A percentile compares a stretch with the other conserved stretches of the same genome.
These are phyloP conservation scores for Gobio gobio DNA, from an alignment of 2,113 vertebrate genomes.

Conservation along the genomic window DNA sequence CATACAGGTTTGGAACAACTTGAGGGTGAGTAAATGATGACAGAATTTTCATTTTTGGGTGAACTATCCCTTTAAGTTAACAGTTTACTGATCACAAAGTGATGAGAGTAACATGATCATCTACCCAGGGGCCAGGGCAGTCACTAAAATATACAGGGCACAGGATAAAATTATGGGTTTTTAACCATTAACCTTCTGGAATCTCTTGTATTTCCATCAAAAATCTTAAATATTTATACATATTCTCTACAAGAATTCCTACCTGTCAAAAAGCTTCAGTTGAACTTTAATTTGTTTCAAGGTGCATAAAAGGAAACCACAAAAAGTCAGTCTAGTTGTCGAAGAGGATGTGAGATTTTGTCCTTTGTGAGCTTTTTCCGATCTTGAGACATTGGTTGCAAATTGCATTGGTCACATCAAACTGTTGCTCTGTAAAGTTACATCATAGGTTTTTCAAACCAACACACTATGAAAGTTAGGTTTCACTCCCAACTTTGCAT, in stretches of 20 bases:
- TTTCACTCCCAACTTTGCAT: not conserved
- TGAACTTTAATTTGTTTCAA: not conserved
- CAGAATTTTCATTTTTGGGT: too few species aligned
- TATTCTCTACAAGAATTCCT: not conserved
- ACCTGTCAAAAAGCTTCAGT: not conserved
- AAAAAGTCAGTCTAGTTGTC: not conserved
- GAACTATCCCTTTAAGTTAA: not conserved
- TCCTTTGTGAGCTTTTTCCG: not conserved
- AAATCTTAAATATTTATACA: not conserved
- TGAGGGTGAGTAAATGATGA: too few species aligned
- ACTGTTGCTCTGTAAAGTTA: not conserved
- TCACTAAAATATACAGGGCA: not conserved
- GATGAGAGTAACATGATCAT: not conserved
- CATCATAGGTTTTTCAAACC: not conserved
- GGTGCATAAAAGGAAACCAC: conserved; percentile 21
- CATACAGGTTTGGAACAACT: too few species aligned
- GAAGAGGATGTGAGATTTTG: not conserved
- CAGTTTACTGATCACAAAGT: not conserved
- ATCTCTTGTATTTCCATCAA: not conserved
- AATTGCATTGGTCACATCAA: not conserved
- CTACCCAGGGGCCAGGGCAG: not conserved
- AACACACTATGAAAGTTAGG: not conserved
- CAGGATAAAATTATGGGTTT: not conserved
- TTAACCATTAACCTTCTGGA: not conserved
- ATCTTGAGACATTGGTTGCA: not conserved